Base-by-base conservation (phyloP, 2,888 invertebrate genomes). In the Chrysolina haemoptera region DNA sequence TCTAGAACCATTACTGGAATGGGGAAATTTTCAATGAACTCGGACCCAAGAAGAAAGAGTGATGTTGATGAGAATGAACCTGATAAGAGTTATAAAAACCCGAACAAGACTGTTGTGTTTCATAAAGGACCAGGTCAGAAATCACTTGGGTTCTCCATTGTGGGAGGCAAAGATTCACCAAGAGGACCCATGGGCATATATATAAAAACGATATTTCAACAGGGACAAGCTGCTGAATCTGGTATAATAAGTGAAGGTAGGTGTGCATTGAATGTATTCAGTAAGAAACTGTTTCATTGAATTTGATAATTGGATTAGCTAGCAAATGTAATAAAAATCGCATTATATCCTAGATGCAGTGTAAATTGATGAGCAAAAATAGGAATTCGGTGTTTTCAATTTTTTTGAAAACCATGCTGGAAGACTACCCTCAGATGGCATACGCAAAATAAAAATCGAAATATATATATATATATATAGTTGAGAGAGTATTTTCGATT, bases 111-210 rank as follows among this genome's bases (percentile, higher is more conserved):
- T 89, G 92, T 93, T 75, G 90, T 91, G 75, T 94, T 94, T 84
- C 91, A 91, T 71, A 96, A 96, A 86, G 96, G 96, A 63, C 93
- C 94, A 2, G 94, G 95, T 14, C 93, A 93, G 76, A 96, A 96
- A 87, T 94, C 95, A 46, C 91, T 96, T 22, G 96, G 96, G 18
- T 96, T 96, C 88, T 96, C 96, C 81, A 95, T 96, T 80, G 96
- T 96, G 20, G 97, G 96, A 14, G 96, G 96, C 1, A 91, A 92
- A 69, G 96, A 96, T 86, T 95, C 95, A 14, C 94, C 95, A 1
- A 92, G 93, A 78, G 96, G 96, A 0, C 93, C 93, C 82, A 95
- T 96, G 92, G 96, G 96, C 59, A 95, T 97, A 82, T 96, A 94
- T 86, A 95, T 97, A 20, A 95, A 96, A 87, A 95, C 95, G 27